phyloP scores from a whole-genome alignment of 2,797 vertebrate genomes.

The Coranthus polyacanthus region DNA sequence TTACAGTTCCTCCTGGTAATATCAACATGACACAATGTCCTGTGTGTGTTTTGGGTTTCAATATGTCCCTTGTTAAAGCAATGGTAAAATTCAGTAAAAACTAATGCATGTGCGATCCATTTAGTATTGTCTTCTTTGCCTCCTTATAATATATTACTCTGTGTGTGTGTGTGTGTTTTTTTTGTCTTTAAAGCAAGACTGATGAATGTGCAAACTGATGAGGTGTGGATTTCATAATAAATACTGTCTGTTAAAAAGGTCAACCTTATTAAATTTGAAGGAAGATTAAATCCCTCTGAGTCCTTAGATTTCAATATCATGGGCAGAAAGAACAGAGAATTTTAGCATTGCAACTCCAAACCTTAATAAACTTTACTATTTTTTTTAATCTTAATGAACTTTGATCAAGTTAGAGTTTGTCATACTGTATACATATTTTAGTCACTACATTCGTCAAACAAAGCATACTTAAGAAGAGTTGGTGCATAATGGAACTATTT shows the following conservation, averaged over 20 bases:
- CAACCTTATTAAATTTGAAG: constrained; percentile 58
- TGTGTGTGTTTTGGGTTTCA: background rate
- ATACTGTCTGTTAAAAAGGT: too few species aligned
- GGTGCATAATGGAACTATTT: background rate
- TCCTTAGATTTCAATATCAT: constrained; percentile 45
- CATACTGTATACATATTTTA: constrained; percentile 6
- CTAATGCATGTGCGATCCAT: constrained; percentile 51
- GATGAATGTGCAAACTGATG: constrained; percentile 59
- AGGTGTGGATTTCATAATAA: constrained; percentile 69
- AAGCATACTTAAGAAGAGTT: constrained; percentile 6
- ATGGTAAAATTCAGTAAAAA: constrained; percentile 39
- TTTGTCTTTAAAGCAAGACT: constrained; percentile 42
- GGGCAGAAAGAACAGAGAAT: constrained; percentile 20
- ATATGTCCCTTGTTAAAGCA: constrained; percentile 24
- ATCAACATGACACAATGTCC: constrained; percentile 14
- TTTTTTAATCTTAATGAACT: background rate
- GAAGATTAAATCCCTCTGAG: constrained; percentile 61
- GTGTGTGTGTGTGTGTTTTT: background rate
- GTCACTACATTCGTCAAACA: constrained; percentile 11
- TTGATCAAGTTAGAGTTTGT: background rate
- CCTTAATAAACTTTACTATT: too few species aligned
- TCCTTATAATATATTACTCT: constrained; percentile 58
- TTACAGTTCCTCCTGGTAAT: constrained; percentile 36
- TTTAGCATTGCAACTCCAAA: background rate
- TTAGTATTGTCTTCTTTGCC: constrained; percentile 47